Base-by-base conservation (phyloP, 1,140 invertebrate species). In the Scaptomyza graminum region DNA sequence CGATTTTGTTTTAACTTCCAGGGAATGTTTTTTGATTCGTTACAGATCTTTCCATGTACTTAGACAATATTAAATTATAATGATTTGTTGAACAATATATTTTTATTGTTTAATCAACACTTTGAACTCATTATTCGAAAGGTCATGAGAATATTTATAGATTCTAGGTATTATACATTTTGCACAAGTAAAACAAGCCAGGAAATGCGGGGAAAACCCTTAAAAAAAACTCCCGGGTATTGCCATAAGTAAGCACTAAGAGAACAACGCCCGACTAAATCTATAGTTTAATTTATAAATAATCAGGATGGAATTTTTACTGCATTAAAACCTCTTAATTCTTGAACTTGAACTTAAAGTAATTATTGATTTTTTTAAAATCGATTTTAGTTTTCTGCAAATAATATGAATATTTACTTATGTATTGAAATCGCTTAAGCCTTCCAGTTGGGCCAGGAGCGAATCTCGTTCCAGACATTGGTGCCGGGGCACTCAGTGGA, bases 401-500 rank as follows among this genome's bases (percentile, higher is more conserved):
- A 55, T 65, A 3, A 7, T 46, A 22, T 22, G 4, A 22, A 22
- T 22, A 22, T 54, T 18, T 25, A 50, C 9, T 37, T 0, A 3
- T 9, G 31, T 7, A 9, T 9, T 34, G 7, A 34, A 0, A 37
- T n/a, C 8, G 44, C 50, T 83, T 88, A 90, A 18, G 82, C 84
- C 76, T 79, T 88, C 90, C 90, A 95, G 79, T 96, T 93, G 1
- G 93, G 76, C 95, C 95, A 96, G 1, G 87, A 94, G 49, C 93
- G 90, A 16, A 96, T 94, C 63, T 94, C 93, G 1, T 93, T 80
- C 76, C 93, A 96, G 9, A 96, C 84, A 0, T 92, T 91, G n/a
- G 94, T 92, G n/a, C 95, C 96, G 1, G 96, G 95, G 85, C 95
- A 96, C 55, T 94, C 93, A 0, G 95, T 96, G 3, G 92, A 91